phyloP scores from a whole-genome alignment of 2,888 invertebrate species.

The Caenorhabditis becei region DNA sequence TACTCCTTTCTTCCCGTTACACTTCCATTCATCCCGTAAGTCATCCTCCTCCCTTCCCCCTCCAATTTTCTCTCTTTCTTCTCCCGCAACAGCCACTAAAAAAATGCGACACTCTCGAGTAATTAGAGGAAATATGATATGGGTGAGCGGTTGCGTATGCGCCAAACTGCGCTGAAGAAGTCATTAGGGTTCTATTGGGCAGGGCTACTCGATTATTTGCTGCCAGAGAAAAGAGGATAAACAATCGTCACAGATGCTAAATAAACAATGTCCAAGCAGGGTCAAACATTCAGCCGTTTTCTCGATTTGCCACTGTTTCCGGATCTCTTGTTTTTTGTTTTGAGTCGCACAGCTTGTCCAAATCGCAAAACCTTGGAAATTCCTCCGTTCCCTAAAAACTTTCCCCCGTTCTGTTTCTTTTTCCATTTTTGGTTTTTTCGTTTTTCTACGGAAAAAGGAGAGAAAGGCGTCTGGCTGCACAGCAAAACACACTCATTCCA shows the following conservation, averaged over 20 bases:
- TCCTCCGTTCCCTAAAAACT: not conserved
- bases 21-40: slow-evolving; percentile 15
- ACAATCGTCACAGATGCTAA: slow-evolving; percentile 35
- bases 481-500: too few species aligned
- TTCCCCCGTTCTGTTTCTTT: not conserved
- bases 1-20: slow-evolving; percentile 31
- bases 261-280: slow-evolving; percentile 24
- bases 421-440: not conserved
- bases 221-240: slow-evolving; percentile 18
- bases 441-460: not conserved
- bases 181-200: slow-evolving; percentile 24
- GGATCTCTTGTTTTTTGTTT: not conserved
- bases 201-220: slow-evolving; percentile 23
- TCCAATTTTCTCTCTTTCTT: not conserved
- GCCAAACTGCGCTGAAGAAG: slow-evolving; percentile 48
- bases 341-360: too few species aligned
- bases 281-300: slow-evolving; percentile 17
- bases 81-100: slow-evolving; percentile 5
- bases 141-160: slow-evolving; percentile 58
- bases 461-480: not conserved
- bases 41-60: not conserved
- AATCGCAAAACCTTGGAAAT: too few species aligned
- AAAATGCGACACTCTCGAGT: slow-evolving; percentile 24
- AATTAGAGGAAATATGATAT: slow-evolving; percentile 57
- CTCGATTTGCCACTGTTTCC: slow-evolving; percentile 10